phyloP scores from a whole-genome alignment of 2,888 invertebrate genomes.

The Rhyacophila evoluta region DNA sequence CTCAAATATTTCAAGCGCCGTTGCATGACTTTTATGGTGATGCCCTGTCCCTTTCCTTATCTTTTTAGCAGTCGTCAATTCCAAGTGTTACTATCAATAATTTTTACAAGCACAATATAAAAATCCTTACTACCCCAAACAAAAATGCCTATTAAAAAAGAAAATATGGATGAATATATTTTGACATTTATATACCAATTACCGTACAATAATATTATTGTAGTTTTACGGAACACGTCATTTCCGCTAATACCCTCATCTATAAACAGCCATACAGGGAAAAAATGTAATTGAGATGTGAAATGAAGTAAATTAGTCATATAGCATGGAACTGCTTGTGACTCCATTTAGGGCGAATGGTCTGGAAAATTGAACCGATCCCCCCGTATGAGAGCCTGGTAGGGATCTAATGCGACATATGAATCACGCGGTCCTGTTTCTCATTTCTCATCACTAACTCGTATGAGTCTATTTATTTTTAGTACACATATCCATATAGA shows the following conservation, averaged over 20 bases:
- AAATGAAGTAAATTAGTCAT: constrained; percentile 54
- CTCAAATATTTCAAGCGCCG: too few relatives aligned
- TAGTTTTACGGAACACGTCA: neutral
- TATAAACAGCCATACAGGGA: constrained; percentile 10
- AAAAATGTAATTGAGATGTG: constrained; percentile 50
- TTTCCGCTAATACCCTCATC: constrained; percentile 35
- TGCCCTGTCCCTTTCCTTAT: too few relatives aligned
- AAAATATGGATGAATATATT: too few relatives aligned
- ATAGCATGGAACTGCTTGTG: constrained; percentile 36
- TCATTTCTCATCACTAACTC: constrained; percentile 47
- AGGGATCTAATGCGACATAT: constrained; percentile 48
- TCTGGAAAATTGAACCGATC: constrained; percentile 53
- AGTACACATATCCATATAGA: neutral
- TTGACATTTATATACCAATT: too few relatives aligned
- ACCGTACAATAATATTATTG: neutral
- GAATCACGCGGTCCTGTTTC: constrained; percentile 46
- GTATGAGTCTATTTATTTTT: neutral
- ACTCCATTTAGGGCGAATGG: constrained; percentile 53
- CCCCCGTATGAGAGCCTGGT: constrained; percentile 22
- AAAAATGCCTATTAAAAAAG: too few relatives aligned
- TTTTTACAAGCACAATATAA: too few relatives aligned
- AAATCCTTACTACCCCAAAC: too few relatives aligned
- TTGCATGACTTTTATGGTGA: too few relatives aligned
- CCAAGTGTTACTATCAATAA: too few relatives aligned
- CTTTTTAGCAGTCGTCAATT: too few relatives aligned